Base-by-base conservation (phyloP, 2,113 vertebrate genomes). In the Petrocephalus microphthalmus region DNA sequence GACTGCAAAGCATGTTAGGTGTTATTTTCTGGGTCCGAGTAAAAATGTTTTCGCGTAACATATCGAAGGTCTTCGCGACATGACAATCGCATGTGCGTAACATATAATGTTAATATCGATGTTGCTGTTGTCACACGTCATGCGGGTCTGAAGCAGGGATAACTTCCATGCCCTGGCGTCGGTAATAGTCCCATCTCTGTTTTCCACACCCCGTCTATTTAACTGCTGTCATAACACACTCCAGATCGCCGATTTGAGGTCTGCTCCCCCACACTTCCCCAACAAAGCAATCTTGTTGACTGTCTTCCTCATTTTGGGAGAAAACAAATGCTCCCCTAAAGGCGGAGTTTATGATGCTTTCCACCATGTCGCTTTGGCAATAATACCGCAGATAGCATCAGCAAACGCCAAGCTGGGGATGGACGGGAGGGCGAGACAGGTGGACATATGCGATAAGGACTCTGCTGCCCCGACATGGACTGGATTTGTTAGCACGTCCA, bases 391-490 rank as follows among this genome's bases (percentile, higher is more conserved):
- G 88, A 88, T 88, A 60, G 78, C 84, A 89, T 89, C 86, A 52
- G 42, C 7, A 49, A 53, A 88, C 60, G 64, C 29, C 57, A 20
- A 52, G 81, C 87, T 20, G 22, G 85, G 42, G 57, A 71, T 71
- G 60, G 87, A 87, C 60, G 87, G 86, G 87, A 88, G 90, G 88
- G 88, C 84, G 88, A 90, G 91, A 91, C 92, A 93, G 91, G 92
- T 93, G 91, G 92, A 93, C 90, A 91, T 88, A 74, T 89, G 57
- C 89, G 92, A 93, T 93, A 93, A 92, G 92, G 33, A 90, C 87
- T 91, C 57, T 88, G 84, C 52, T 42, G 89, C 71, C 83, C 87
- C 81, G n/a, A 20, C 42, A 49, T 51, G 57, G 57, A 78, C 88
- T 84, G 85, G 88, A 89, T 89, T 83, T 42, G 85, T 51, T 49